phyloP scores from a whole-genome alignment of 2,888 invertebrate species.

The Coenonympha glycerion region DNA sequence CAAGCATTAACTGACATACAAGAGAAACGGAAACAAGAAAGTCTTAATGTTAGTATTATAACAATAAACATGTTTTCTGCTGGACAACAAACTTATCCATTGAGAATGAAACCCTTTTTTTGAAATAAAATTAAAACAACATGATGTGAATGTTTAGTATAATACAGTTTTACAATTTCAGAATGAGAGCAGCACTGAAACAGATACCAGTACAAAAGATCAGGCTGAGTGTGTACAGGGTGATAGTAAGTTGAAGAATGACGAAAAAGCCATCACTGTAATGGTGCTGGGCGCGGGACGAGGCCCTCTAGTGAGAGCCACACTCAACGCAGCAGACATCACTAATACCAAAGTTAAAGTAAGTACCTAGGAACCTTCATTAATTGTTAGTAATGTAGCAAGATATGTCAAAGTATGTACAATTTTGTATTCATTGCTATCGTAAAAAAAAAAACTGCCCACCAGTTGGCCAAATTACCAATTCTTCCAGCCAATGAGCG shows the following conservation, averaged over 20 bases:
- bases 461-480: too few relatives aligned
- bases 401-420: too few relatives aligned
- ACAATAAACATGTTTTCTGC: neutral
- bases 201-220: constrained; percentile 15
- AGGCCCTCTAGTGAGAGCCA: constrained; percentile 94
- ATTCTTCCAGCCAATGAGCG: too few relatives aligned
- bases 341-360: constrained; percentile 83
- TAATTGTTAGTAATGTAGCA: too few relatives aligned
- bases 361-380: constrained; percentile 2
- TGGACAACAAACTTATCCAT: too few relatives aligned
- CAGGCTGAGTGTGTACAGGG: constrained; percentile 29
- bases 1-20: constrained; percentile 80
- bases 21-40: constrained; percentile 33
- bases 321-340: constrained; percentile 86
- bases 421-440: too few relatives aligned
- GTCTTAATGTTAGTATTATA: constrained; percentile 15
- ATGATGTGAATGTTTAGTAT: neutral
- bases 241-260: constrained; percentile 40
- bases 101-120: too few relatives aligned
- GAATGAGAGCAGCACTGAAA: constrained; percentile 19
- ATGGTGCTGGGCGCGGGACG: constrained; percentile 97
- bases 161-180: constrained; percentile 15
- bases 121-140: too few relatives aligned
- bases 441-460: too few relatives aligned
- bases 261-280: constrained; percentile 68